These are phyloP conservation scores for Gari tellinella DNA, from an alignment of 2,888 invertebrate species.

Conservation along the genomic window DNA sequence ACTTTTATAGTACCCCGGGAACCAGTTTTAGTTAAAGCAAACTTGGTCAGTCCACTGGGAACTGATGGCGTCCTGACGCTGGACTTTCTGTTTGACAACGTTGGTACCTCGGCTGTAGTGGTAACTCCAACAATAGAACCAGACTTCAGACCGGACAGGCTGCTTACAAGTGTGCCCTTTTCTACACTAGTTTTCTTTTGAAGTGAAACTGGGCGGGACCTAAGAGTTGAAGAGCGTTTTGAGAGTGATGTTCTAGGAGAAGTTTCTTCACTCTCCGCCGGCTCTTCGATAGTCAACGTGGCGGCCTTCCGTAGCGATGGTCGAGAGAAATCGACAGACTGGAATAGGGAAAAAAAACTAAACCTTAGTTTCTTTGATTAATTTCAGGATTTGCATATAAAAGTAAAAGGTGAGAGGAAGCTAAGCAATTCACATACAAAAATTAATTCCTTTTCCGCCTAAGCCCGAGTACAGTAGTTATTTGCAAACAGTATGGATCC, in stretches of 20 bases:
- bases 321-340: no score
- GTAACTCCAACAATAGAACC: slow-evolving; percentile 58
- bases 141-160: slow-evolving; percentile 35
- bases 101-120: slow-evolving; percentile 10
- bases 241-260: no score
- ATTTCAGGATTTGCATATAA: no score
- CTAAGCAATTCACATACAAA: no score
- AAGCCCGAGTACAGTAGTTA: no score
- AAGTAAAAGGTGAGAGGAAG: no score
- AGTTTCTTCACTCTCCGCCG: slow-evolving; percentile 1
- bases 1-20: slow-evolving; percentile 9
- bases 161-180: slow-evolving; percentile 39
- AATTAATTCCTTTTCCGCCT: no score
- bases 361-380: no score
- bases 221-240: slow-evolving; percentile 9
- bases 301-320: slow-evolving; percentile 50
- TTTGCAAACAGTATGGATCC: no score
- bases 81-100: slow-evolving; percentile 16
- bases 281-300: slow-evolving; percentile 45
- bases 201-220: slow-evolving; percentile 37
- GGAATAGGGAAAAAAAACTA: no score
- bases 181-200: slow-evolving; percentile 41
- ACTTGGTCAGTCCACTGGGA: slow-evolving; percentile 44
- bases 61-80: slow-evolving; percentile 28
- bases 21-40: slow-evolving; percentile 26